Base-by-base conservation (phyloP, 2,888 invertebrate genomes). In the Plusia festucae region DNA sequence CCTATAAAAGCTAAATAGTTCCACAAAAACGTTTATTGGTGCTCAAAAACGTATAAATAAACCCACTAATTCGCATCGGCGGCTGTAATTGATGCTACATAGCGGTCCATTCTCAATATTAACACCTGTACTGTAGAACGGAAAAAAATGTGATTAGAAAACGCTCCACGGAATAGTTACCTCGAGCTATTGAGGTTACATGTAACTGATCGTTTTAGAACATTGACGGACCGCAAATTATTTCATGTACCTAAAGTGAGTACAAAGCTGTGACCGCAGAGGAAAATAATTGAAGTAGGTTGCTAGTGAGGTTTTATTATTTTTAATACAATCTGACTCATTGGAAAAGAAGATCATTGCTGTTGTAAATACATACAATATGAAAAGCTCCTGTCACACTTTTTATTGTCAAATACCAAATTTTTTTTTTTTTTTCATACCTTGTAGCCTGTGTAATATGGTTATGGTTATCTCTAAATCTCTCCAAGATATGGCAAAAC, bases 71-170 rank as follows among this genome's bases (percentile, higher is more conserved):
- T 81, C 79, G 81, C 76, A 71, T 78, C 76, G 63, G 65, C 66
- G 73, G 76, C 77, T 71, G 73, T 78, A 78, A 85, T 84, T 78
- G 82, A 80, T 82, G 85, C 73, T 86, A 78, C 74, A 67, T 87
- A 87, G 85, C 87, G 87, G 87, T 87, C 76, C 70, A 70, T 76
- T 71, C 80, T 78, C 74, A 81, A 81, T 79, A 83, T 78, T 79
- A 77, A 76, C 84, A 84, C 82, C 82, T 81, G 79, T 40, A 32
- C 82, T 81, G 79, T 32, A 32, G 76, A 59, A 60, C 78, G 72
- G 68, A 79, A 76, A 79, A 76, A 81, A 78, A 71, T 70, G 69
- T 66, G 44, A 76, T 68, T 66, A 66, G 70, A 79, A 78, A 73
- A 73, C 70, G 60, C 53, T 69, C 60, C 49, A 57, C 59, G 72